Percentiles rank a stretch among this genome's conserved stretches.
Conservation (phyloP, 2,113 vertebrate species). For the Glaucidium brasilianum region DNA sequence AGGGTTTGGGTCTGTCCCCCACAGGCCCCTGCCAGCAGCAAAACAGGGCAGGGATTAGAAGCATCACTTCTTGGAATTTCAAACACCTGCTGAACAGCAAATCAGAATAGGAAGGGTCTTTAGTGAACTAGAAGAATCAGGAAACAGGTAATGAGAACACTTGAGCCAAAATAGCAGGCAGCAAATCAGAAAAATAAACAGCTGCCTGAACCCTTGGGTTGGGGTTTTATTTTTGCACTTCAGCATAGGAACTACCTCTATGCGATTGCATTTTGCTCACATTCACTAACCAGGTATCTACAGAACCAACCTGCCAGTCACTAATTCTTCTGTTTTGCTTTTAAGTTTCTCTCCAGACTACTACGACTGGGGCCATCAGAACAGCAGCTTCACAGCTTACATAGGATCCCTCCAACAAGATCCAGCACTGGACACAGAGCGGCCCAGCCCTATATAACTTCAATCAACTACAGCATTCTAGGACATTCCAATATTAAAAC, state of each 20-base stretch:
- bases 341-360: conserved; percentile 85
- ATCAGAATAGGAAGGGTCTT: neutral
- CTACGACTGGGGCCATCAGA: conserved; percentile 87
- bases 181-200: neutral
- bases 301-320: neutral
- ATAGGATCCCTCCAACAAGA: conserved; percentile 78
- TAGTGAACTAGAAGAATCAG: neutral
- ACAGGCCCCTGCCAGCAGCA: neutral
- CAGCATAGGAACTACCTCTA: neutral
- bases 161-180: neutral
- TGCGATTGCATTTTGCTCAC: neutral
- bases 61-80: neutral
- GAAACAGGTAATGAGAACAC: neutral
- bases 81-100: neutral
- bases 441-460: conserved; percentile 73
- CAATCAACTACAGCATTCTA: neutral
- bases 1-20: neutral
- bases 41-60: neutral
- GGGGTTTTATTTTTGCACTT: neutral
- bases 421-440: conserved; percentile 71
- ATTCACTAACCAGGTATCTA: neutral
- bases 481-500: conserved; percentile 26
- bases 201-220: neutral
- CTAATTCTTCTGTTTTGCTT: conserved; percentile 2
- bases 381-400: conserved; percentile 83